phyloP scores from a whole-genome alignment of 1,140 invertebrate genomes.

The Ylistrum balloti region DNA sequence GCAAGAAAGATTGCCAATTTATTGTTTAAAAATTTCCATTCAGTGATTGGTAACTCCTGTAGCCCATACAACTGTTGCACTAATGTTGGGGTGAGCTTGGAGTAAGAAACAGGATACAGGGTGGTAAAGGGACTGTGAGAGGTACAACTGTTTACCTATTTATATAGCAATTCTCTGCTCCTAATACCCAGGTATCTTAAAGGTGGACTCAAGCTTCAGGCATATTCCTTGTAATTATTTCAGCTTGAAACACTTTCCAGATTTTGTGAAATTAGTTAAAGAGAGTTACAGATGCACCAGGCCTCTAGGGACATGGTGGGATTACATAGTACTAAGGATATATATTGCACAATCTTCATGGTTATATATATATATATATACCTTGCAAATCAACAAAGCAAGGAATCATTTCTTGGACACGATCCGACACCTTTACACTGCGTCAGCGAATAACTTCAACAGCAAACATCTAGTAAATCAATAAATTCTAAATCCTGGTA shows the following conservation, averaged over 20 bases:
- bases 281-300: constrained; percentile 23
- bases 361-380: neutral
- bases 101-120: too few species aligned
- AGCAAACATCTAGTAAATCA: too few species aligned
- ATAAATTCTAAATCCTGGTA: too few species aligned
- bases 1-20: too few species aligned
- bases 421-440: too few species aligned
- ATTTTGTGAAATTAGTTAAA: constrained; percentile 10
- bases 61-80: too few species aligned
- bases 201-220: neutral
- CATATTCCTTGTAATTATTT: constrained; percentile 10
- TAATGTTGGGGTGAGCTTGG: too few species aligned
- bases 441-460: too few species aligned
- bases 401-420: neutral
- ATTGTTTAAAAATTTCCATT: too few species aligned
- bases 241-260: neutral
- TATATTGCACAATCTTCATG: neutral
- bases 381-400: neutral
- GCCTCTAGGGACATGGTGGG: neutral
- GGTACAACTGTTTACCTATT: neutral
- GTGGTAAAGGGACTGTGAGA: neutral
- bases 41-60: too few species aligned
- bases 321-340: neutral
- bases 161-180: neutral
- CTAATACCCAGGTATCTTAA: neutral